Evolutionary conservation across 2,888 invertebrate species (phyloP).

Genomic region (Baccha elongata): DNA sequence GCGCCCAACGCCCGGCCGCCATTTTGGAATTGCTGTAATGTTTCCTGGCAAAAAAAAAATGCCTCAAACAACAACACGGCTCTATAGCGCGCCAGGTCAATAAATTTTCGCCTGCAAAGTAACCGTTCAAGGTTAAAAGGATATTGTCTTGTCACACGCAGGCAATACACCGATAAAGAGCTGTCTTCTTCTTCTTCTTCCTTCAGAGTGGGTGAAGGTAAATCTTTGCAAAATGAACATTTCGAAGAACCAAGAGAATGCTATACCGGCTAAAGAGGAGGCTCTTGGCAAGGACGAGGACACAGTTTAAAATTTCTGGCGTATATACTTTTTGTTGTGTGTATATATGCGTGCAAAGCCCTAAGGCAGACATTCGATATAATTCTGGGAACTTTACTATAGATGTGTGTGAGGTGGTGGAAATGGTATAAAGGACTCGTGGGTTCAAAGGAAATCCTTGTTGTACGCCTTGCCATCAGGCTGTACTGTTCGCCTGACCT

Average conservation of each 20-base stretch:
- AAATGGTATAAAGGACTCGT: constrained; percentile 36
- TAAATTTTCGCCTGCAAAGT: constrained; percentile 81
- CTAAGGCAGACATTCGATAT: constrained; percentile 50
- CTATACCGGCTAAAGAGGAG: background rate
- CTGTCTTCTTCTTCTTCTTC: background rate
- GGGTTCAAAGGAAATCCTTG: constrained; percentile 69
- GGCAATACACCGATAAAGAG: constrained; percentile 33
- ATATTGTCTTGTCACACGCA: constrained; percentile 79
- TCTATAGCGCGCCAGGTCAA: constrained; percentile 78
- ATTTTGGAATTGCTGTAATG: constrained; percentile 39
- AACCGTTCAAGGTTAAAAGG: constrained; percentile 82
- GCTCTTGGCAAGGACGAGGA: background rate
- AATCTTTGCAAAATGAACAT: constrained; percentile 25
- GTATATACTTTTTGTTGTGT: constrained; percentile 39
- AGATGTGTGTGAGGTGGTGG: constrained; percentile 9
- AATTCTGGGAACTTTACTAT: constrained; percentile 15
- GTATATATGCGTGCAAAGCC: constrained; percentile 63
- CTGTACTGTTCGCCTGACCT: constrained; percentile 57
- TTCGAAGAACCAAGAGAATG: background rate
- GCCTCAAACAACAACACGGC: constrained; percentile 18
- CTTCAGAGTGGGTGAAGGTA: background rate
- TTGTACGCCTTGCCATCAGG: constrained; percentile 50
- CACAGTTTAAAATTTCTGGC: constrained; percentile 12
- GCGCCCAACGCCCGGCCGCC: constrained; percentile 41
- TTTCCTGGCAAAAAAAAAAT: constrained; percentile 66